Conservation (phyloP, 92 coral and sea anemone species). For the Metridium senile region DNA sequence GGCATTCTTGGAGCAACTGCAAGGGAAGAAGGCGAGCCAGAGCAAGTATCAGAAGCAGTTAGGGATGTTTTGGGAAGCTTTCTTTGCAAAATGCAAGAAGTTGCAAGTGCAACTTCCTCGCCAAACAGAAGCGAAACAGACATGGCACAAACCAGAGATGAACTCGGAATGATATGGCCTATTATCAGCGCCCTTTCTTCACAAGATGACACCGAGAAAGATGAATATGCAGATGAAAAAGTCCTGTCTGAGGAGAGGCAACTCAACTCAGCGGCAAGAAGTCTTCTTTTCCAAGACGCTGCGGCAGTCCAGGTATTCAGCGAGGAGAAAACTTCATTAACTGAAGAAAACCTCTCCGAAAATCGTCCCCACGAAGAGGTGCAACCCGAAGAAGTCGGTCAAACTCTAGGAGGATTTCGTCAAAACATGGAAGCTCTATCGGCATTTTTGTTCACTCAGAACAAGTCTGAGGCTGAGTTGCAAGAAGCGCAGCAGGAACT, state of each 20-base stretch:
- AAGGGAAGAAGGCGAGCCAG: background rate
- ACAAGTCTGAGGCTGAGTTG: background rate
- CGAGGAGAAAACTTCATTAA: background rate
- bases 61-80: background rate
- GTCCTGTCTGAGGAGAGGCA: background rate
- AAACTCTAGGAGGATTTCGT: background rate
- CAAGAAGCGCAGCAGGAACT: background rate
- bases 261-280: background rate
- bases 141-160: background rate
- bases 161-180: constrained; percentile 1
- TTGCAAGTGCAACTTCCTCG: background rate
- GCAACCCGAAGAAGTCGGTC: background rate
- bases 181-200: background rate
- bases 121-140: background rate
- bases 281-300: too few relatives aligned
- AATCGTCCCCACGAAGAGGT: background rate
- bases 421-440: background rate
- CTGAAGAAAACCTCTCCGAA: background rate
- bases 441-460: background rate
- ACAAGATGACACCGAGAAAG: background rate
- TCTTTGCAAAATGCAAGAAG: constrained; percentile 7
- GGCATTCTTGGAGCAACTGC: background rate
- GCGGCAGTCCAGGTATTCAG: background rate
- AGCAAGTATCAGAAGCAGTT: background rate
- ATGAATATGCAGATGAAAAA: background rate